These are phyloP conservation scores for Garrulus glandarius DNA, from an alignment of 2,797 vertebrate genomes.

Conservation along the genomic window DNA sequence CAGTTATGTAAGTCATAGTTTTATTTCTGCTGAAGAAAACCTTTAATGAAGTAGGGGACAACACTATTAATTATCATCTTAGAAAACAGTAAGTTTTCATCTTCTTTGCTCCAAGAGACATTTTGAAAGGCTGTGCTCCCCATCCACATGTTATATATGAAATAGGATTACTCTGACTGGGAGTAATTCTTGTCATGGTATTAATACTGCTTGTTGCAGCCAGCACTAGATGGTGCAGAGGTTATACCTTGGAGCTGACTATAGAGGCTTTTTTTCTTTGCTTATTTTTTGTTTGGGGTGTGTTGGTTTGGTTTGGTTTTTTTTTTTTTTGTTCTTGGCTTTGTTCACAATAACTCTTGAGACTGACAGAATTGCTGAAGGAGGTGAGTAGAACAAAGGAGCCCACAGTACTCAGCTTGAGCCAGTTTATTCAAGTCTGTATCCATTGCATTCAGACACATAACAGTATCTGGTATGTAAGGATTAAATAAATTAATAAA, in stretches of 20 bases:
- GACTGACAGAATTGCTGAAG: neutral
- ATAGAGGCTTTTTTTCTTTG: neutral
- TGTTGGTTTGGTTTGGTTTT: no score
- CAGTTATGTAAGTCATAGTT: neutral
- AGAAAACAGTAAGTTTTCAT: neutral
- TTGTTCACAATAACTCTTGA: neutral
- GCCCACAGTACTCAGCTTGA: neutral
- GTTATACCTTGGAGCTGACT: neutral
- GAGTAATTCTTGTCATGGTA: neutral
- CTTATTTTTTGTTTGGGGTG: neutral
- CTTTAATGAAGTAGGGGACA: neutral
- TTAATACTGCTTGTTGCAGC: neutral
- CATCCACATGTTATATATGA: neutral
- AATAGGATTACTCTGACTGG: neutral
- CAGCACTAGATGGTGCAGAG: slow-evolving; percentile 2
- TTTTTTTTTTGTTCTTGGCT: neutral
- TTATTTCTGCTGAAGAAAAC: neutral
- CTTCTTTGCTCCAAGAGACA: neutral
- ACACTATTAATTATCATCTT: neutral
- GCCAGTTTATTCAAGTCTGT: neutral
- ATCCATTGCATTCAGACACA: neutral
- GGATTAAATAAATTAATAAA: neutral
- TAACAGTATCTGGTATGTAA: neutral
- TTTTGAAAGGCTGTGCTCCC: neutral
- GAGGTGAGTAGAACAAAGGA: neutral